Base-by-base conservation (phyloP, 2,797 vertebrate species). In the Macropodus opercularis region DNA sequence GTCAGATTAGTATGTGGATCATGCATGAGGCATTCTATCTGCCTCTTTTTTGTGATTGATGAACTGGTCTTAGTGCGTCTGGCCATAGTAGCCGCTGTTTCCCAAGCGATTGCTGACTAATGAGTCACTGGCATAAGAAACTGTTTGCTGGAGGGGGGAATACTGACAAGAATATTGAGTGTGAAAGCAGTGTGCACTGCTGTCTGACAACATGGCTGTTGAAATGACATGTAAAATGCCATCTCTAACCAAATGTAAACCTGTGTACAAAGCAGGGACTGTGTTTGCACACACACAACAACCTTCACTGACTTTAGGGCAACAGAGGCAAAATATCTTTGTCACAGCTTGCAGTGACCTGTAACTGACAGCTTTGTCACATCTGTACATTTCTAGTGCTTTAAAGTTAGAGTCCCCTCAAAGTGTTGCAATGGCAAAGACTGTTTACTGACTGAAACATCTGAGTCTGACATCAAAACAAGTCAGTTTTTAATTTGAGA, bases 21-120 rank as follows among this genome's bases (percentile, higher is more conserved):
- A 84, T 66, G 50, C 67, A 64, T 63, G 46, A 50, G 65, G 55
- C 59, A 54, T 67, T 74, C 46, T 42, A 58, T 69, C 53, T 68
- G 73, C 61, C 54, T 24, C 18, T 19, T 40, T 24, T 19, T 19
- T 40, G 54, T 86, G 84, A 88, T 77, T 83, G 82, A 89, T 90
- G 79, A 80, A 80, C 68, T 68, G 43, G 58, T 52, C 71, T 73
- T 73, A 55, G 61, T 51, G 76, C 77, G 68, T 66, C 67, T 65
- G 69, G 61, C 52, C 66, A 69, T 74, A 53, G 35, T 17, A 43
- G 77, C 77, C 59, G 72, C 65, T 50, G 71, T 76, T 82, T 71
- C 57, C 71, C 50, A 56, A 61, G 32, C 10, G 17, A 63, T 42
- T 9, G 61, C 80, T 85, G 80, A 91, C 76, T 58, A 82, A 88